Conservation (phyloP, 2,113 vertebrate species). For the Halichoerus grypus region DNA sequence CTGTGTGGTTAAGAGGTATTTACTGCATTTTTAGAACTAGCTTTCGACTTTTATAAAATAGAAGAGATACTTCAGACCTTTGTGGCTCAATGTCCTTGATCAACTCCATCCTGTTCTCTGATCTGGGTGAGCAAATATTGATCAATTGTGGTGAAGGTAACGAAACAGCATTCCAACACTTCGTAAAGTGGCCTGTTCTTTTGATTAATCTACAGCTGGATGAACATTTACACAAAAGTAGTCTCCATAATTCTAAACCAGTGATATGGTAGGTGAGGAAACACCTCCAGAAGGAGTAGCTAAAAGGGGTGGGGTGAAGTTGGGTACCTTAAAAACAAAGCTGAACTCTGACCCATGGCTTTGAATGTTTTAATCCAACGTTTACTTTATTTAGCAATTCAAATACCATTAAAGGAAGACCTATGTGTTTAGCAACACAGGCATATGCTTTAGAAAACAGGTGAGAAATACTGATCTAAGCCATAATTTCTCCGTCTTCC, state of each 20-base stretch:
- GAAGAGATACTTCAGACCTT: background rate
- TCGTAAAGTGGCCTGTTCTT: background rate
- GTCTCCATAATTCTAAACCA: background rate
- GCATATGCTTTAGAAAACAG: background rate
- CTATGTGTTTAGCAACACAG: background rate
- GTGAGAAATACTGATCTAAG: background rate
- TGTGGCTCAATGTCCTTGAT: background rate
- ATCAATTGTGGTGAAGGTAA: background rate
- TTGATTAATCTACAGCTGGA: background rate
- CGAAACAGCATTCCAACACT: background rate
- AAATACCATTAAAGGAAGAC: background rate
- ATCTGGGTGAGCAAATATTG: background rate
- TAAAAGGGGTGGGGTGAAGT: background rate
- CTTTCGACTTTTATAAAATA: background rate
- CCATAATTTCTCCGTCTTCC: background rate
- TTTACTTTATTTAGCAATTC: conserved; percentile 16
- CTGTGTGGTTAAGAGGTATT: background rate
- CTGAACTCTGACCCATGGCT: background rate
- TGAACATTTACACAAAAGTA: background rate
- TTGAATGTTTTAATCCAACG: background rate
- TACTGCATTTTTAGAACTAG: background rate
- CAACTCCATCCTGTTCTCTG: background rate
- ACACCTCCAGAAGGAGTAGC: background rate
- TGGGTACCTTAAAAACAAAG: background rate
- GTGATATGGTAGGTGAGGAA: background rate